These are phyloP conservation scores for Leptogaster cylindrica DNA, from an alignment of 2,888 invertebrate species.

Conservation along the genomic window DNA sequence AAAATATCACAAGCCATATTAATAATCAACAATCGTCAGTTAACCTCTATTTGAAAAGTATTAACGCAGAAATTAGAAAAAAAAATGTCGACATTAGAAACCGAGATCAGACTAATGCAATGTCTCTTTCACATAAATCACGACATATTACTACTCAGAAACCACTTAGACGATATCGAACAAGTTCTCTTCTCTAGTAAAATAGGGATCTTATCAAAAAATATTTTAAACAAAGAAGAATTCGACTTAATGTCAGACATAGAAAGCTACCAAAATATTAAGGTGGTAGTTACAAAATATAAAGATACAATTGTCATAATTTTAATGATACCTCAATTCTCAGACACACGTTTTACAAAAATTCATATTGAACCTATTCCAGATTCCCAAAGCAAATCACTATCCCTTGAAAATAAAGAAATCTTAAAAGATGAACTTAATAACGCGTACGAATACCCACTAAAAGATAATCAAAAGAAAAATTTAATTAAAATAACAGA, in stretches of 20 bases:
- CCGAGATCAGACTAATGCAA: not conserved
- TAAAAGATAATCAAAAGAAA: conserved; percentile 19
- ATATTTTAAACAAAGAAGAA: not conserved
- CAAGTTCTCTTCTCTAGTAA: conserved; percentile 8
- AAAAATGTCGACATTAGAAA: conserved; percentile 1
- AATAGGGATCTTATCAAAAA: not conserved
- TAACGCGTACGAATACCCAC: not conserved
- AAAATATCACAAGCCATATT: conserved; percentile 22
- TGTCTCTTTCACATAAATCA: not conserved
- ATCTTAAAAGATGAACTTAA: conserved; percentile 4
- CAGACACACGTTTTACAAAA: not conserved
- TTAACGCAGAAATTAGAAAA: not conserved
- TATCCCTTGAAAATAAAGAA: not conserved
- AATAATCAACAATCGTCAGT: conserved; percentile 6
- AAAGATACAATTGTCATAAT: not conserved
- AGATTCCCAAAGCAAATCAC: not conserved
- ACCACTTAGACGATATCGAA: conserved; percentile 3
- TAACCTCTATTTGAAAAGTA: conserved; percentile 11
- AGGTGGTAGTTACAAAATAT: not conserved
- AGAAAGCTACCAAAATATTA: not conserved
- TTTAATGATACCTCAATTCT: not conserved
- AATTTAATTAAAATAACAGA: not conserved
- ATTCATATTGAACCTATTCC: not conserved
- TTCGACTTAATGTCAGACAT: not conserved
- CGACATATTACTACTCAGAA: not conserved